Percentiles rank a stretch among this genome's conserved stretches.
Conservation (phyloP, 1,140 invertebrate species). For the Physella acuta region DNA sequence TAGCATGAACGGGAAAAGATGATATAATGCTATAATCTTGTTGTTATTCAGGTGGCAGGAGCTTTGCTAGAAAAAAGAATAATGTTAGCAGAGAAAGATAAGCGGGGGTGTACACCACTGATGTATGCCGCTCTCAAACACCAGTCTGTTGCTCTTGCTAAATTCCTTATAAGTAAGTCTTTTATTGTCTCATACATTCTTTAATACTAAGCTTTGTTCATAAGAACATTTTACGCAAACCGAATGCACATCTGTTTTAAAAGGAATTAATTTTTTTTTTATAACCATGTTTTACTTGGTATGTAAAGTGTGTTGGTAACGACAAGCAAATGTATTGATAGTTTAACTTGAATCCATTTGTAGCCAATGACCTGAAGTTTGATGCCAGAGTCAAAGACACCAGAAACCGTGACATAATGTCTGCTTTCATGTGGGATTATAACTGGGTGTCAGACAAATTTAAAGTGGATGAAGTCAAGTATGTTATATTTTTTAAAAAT, state of each 20-base stretch:
- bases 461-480: constrained; percentile 18
- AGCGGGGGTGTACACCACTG: constrained; percentile 58
- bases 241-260: not conserved
- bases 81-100: constrained; percentile 47
- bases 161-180: constrained; percentile 51
- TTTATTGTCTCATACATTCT: not conserved
- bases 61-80: constrained; percentile 51
- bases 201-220: not conserved
- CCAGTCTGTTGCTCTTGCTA: constrained; percentile 49
- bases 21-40: too few relatives aligned
- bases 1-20: too few relatives aligned
- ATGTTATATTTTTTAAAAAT: too few relatives aligned
- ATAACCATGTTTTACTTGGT: too few relatives aligned
- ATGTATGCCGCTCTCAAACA: constrained; percentile 59
- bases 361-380: constrained; percentile 41
- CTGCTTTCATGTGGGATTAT: constrained; percentile 58
- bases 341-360: too few relatives aligned
- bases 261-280: not conserved
- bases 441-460: constrained; percentile 29
- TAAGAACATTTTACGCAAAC: not conserved
- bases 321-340: too few relatives aligned
- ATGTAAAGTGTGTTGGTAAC: too few relatives aligned
- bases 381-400: constrained; percentile 52
- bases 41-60: constrained; percentile 55
- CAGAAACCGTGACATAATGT: constrained; percentile 53